Conservation (phyloP, 2,888 invertebrate genomes). For the Eupithecia abbreviata region DNA sequence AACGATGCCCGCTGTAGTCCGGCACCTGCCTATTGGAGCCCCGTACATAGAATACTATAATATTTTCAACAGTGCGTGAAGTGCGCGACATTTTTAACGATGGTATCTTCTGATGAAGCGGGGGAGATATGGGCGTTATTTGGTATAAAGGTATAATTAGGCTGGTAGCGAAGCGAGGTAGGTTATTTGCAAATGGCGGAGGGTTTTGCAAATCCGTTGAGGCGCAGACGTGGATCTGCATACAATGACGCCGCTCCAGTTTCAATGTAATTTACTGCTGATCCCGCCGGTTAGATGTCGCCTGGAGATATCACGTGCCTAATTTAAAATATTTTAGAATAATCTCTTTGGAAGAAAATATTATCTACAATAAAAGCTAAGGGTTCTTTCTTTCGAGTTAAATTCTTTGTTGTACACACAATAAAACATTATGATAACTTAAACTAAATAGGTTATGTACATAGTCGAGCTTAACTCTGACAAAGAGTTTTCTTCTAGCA, state of each 20-base stretch:
- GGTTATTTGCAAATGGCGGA: slow-evolving; percentile 71
- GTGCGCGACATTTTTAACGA: slow-evolving; percentile 43
- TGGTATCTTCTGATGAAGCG: slow-evolving; percentile 33
- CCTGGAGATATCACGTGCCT: slow-evolving; percentile 71
- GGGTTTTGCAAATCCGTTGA: slow-evolving; percentile 74
- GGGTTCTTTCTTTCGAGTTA: neutral
- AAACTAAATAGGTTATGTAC: no score
- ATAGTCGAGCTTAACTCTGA: no score
- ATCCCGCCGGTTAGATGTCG: slow-evolving; percentile 74
- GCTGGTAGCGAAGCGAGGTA: slow-evolving; percentile 45
- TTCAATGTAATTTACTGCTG: slow-evolving; percentile 76
- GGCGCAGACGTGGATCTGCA: slow-evolving; percentile 73
- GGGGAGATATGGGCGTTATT: slow-evolving; percentile 29
- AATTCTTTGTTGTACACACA: no score
- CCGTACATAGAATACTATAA: slow-evolving; percentile 35
- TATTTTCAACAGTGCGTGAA: slow-evolving; percentile 42
- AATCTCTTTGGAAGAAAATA: slow-evolving; percentile 11
- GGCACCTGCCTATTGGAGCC: slow-evolving; percentile 48
- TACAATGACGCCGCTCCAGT: slow-evolving; percentile 80
- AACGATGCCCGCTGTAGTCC: slow-evolving; percentile 48
- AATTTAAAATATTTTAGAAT: slow-evolving; percentile 66
- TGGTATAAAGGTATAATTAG: slow-evolving; percentile 53
- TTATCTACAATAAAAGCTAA: slow-evolving; percentile 1
- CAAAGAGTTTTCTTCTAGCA: no score
- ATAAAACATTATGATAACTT: no score